Evolutionary conservation across 2,888 invertebrate genomes (phyloP), one percentile per base, ranked within the genome.

Genomic region (Spicauda simplicius): DNA sequence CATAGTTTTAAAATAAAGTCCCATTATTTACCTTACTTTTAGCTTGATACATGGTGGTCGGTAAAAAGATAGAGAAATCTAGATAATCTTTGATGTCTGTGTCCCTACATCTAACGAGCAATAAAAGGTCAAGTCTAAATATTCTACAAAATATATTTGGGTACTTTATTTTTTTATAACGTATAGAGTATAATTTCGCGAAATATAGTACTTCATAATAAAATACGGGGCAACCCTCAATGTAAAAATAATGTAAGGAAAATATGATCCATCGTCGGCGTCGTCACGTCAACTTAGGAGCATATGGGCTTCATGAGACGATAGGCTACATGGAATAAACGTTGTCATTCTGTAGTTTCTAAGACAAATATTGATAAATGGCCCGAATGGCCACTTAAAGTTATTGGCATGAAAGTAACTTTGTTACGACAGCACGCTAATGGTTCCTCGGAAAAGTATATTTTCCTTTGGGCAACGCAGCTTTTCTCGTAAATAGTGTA

Each of bases 251-350:
- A 45, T 5, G n/a, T 45, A 45, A 45, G 45, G 45, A 41, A 45
- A 45, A 45, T 45, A 3, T 6, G 45, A 45, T 45, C 45, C 5
- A 45, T 45, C 45, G 12, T 14, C n/a, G n/a, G 45, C 45, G 4
- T n/a, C 45, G 45, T 45, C 45, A n/a, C 45, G 45, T 45, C 45
- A 45, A n/a, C n/a, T 45, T 45, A 14, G n/a, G n/a, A n/a, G n/a
- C 45, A 45, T n/a, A 45, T 45, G n/a, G n/a, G 45, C 37, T 37
- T 37, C n/a, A 5, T 41, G 25, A 14, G 12, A 14, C 41, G 41
- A 14, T 12, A 12, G n/a, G 16, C 12, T 45, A 45, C 14, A n/a
- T n/a, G 5, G 45, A n/a, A 45, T 45, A 45, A 45, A 41, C 10
- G 14, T 45, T 45, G 2, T 7, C n/a, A 45, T 45, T 45, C n/a